Percentiles rank a stretch among this genome's conserved stretches.
Evolutionary conservation across 2,797 vertebrate species (phyloP).

Genomic region (Capromys pilorides): DNA sequence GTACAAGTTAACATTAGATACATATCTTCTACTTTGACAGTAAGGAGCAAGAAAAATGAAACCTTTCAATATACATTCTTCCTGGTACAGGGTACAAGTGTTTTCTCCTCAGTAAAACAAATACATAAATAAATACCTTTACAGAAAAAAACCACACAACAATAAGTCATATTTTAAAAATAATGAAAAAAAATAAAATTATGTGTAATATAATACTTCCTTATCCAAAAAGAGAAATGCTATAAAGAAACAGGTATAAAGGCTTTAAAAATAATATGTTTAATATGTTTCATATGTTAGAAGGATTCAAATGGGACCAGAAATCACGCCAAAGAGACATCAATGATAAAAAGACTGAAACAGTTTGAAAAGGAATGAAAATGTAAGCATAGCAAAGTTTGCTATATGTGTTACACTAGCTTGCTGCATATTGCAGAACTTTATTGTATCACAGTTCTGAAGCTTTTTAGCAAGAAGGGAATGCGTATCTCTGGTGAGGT

Average conservation of each 20-base stretch:
- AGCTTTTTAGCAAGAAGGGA: neutral
- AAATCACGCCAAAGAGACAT: neutral
- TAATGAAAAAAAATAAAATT: neutral
- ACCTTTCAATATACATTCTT: neutral
- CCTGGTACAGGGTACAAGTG: neutral
- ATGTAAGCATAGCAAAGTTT: neutral
- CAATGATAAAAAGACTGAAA: neutral
- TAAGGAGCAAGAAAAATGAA: neutral
- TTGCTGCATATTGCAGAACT: neutral
- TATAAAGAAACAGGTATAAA: neutral
- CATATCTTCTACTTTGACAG: neutral
- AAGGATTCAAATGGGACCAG: neutral
- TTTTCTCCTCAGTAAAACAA: neutral
- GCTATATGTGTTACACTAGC: neutral
- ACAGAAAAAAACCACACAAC: neutral
- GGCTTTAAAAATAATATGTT: neutral
- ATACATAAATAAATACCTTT: neutral
- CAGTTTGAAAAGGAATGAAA: neutral
- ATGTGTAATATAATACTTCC: neutral
- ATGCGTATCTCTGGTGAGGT: neutral
- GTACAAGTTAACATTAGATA: neutral
- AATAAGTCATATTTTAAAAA: neutral
- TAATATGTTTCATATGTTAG: neutral
- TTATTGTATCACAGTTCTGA: neutral
- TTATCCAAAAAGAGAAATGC: neutral